These are phyloP conservation scores for Lasioglossum zephyrum DNA, from an alignment of 2,888 invertebrate species.

Conservation along the genomic window DNA sequence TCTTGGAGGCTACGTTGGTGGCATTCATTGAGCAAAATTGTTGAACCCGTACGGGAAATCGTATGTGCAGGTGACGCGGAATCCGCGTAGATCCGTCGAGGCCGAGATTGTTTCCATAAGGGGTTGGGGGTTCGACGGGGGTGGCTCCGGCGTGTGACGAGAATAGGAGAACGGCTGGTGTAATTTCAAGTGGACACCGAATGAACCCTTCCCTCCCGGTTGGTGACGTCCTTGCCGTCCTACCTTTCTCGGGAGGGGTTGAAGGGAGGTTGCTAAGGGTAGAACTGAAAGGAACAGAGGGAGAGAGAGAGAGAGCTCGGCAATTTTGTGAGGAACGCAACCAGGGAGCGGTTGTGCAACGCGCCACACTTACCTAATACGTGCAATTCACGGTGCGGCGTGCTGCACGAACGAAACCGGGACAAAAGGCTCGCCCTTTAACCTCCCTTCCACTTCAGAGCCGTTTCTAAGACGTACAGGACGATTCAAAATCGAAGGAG, in stretches of 20 bases:
- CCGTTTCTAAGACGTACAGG: constrained; percentile 4
- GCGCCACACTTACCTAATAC: constrained; percentile 57
- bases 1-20: no score
- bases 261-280: background rate
- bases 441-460: constrained; percentile 27
- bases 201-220: constrained; percentile 20
- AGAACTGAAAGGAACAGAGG: background rate
- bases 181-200: constrained; percentile 42
- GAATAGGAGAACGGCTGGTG: constrained; percentile 35
- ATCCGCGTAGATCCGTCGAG: background rate
- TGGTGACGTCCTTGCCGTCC: constrained; percentile 45
- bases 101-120: constrained; percentile 19
- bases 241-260: constrained; percentile 22
- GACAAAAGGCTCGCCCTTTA: constrained; percentile 58
- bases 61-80: background rate
- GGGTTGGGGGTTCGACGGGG: background rate
- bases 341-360: constrained; percentile 51
- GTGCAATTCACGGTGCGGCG: constrained; percentile 53
- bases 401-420: constrained; percentile 50
- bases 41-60: background rate
- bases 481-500: background rate
- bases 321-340: constrained; percentile 48
- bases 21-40: background rate
- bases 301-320: background rate
- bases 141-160: constrained; percentile 3